Evolutionary conservation across 2,888 invertebrate genomes (phyloP).

Genomic region (Drosophila fungiperda): DNA sequence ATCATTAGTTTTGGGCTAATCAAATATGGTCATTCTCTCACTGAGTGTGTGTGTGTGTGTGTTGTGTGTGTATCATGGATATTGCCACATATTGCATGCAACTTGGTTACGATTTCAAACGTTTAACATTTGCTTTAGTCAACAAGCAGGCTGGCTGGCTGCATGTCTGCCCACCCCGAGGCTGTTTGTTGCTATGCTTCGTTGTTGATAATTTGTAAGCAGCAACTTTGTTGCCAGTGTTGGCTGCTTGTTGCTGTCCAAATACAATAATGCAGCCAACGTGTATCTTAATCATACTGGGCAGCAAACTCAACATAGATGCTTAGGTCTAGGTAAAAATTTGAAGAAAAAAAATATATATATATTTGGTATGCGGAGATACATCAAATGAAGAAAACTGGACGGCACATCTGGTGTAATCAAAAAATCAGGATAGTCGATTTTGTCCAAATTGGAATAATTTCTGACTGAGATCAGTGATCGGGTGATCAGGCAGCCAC

Average conservation of each 20-base stretch:
- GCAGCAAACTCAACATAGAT: slow-evolving; percentile 25
- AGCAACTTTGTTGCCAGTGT: slow-evolving; percentile 56
- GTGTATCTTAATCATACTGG: slow-evolving; percentile 58
- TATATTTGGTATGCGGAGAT: not conserved
- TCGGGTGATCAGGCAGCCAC: slow-evolving; percentile 46
- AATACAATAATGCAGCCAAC: slow-evolving; percentile 53
- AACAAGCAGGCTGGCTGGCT: slow-evolving; percentile 35
- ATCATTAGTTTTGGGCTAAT: slow-evolving; percentile 72
- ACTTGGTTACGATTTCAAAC: slow-evolving; percentile 76
- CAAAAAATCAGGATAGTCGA: slow-evolving; percentile 26
- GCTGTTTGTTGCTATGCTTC: slow-evolving; percentile 49
- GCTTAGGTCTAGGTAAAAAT: slow-evolving; percentile 20
- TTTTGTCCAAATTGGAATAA: slow-evolving; percentile 50
- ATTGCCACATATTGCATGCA: slow-evolving; percentile 63
- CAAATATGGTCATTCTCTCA: slow-evolving; percentile 72
- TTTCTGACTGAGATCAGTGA: slow-evolving; percentile 32
- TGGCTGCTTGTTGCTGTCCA: slow-evolving; percentile 55
- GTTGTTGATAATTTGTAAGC: slow-evolving; percentile 71
- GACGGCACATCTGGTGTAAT: slow-evolving; percentile 26
- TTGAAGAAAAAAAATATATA: not conserved
- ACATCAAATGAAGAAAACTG: not conserved
- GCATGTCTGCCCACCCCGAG: slow-evolving; percentile 67
- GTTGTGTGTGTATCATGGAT: slow-evolving; percentile 44
- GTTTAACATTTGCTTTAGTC: slow-evolving; percentile 72
- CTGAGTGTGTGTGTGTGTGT: slow-evolving; percentile 23